Conservation (phyloP, 2,888 invertebrate species). For the Muschampia plurimacula region DNA sequence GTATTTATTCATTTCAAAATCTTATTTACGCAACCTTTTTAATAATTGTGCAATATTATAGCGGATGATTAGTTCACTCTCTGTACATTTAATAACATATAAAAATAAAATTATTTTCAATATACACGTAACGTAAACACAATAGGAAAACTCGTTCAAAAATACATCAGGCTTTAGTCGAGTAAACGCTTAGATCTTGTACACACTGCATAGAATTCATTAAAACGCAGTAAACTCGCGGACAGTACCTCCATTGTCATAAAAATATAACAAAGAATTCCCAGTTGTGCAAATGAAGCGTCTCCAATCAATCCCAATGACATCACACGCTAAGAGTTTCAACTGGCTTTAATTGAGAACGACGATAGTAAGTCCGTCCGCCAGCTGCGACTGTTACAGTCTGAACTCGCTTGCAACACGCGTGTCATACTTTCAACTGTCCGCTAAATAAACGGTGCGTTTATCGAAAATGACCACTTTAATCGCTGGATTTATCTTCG, state of each 20-base stretch:
- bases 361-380: conserved; percentile 57
- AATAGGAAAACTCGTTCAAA: conserved; percentile 2
- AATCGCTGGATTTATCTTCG: conserved; percentile 70
- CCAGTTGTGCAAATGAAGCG: conserved; percentile 57
- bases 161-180: conserved; percentile 5
- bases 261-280: conserved; percentile 39
- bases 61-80: no score
- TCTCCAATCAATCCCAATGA: conserved; percentile 67
- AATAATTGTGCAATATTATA: not conserved
- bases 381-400: conserved; percentile 61
- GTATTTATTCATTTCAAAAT: not conserved
- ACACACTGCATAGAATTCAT: conserved; percentile 7
- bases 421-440: conserved; percentile 56
- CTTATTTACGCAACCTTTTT: not conserved
- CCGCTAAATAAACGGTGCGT: conserved; percentile 45
- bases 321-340: conserved; percentile 71
- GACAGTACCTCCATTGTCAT: conserved; percentile 20
- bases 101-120: not conserved
- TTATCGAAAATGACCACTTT: conserved; percentile 66
- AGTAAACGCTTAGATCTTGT: not conserved
- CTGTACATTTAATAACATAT: not conserved
- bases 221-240: conserved; percentile 4
- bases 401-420: conserved; percentile 67
- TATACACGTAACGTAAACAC: conserved; percentile 5
- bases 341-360: conserved; percentile 76